phyloP scores from a whole-genome alignment of 2,888 invertebrate genomes.

The Melipona beecheii region DNA sequence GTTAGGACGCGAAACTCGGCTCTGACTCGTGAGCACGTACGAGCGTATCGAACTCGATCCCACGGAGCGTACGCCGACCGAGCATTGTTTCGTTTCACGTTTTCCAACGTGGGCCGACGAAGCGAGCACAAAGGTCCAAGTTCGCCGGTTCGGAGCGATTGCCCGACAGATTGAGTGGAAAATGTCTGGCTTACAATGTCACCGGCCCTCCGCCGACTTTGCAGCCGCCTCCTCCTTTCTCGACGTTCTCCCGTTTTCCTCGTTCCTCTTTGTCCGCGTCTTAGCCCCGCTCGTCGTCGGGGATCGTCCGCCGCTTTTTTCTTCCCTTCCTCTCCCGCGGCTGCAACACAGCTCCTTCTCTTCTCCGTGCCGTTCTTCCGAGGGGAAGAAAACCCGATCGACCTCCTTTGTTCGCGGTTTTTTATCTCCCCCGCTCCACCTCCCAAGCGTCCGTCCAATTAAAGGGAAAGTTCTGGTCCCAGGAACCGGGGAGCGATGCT shows the following conservation, averaged over 20 bases:
- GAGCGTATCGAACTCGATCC: too few relatives aligned
- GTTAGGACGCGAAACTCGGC: too few relatives aligned
- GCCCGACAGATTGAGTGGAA: conserved; percentile 77
- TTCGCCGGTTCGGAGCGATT: conserved; percentile 67
- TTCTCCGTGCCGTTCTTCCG: conserved; percentile 7
- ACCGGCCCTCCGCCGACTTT: conserved; percentile 30
- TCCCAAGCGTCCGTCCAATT: conserved; percentile 60
- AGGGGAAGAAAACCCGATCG: conserved; percentile 60
- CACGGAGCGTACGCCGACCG: background rate
- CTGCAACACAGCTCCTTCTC: conserved; percentile 7
- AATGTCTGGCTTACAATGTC: conserved; percentile 74
- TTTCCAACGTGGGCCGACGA: conserved; percentile 36
- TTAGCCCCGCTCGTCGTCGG: background rate
- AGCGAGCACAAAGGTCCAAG: conserved; percentile 68
- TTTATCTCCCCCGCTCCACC: conserved; percentile 39
- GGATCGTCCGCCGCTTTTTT: background rate
- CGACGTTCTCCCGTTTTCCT: conserved; percentile 5
- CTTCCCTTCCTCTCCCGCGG: background rate
- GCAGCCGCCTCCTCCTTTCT: conserved; percentile 16
- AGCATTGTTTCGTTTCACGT: background rate
- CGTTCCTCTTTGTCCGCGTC: background rate
- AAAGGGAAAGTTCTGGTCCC: conserved; percentile 60
- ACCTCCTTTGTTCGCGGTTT: conserved; percentile 61
- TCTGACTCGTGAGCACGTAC: too few relatives aligned
- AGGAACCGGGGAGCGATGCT: conserved; percentile 34